phyloP scores from a whole-genome alignment of 2,113 vertebrate genomes.

The Laticauda colubrina region DNA sequence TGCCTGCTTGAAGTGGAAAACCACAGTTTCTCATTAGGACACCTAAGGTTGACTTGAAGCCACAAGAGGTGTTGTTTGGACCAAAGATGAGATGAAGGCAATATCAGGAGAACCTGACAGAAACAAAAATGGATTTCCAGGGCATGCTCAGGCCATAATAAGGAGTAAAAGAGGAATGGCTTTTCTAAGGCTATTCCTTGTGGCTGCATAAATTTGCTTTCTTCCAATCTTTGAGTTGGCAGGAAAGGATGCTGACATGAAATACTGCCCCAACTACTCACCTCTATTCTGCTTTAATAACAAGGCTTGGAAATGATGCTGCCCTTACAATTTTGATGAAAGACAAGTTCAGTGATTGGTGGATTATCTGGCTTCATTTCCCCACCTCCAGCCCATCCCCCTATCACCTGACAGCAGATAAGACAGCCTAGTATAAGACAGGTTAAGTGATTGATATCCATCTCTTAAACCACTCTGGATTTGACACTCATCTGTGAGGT shows the following conservation, averaged over 20 bases:
- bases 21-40: not conserved
- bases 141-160: not conserved
- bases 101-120: not conserved
- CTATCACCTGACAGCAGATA: not conserved
- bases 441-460: too few relatives aligned
- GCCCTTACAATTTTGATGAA: not conserved
- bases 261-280: not conserved
- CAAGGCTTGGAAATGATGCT: not conserved
- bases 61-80: not conserved
- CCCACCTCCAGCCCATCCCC: not conserved
- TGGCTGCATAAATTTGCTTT: not conserved
- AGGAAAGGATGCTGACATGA: not conserved
- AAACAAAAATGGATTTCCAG: not conserved
- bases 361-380: not conserved
- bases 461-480: not conserved
- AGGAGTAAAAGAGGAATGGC: not conserved
- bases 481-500: not conserved
- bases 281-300: not conserved
- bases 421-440: not conserved
- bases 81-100: not conserved
- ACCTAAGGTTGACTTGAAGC: not conserved
- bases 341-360: not conserved
- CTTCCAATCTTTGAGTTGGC: not conserved
- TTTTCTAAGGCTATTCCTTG: not conserved
- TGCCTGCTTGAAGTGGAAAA: not conserved